phyloP scores from a whole-genome alignment of 2,797 vertebrate genomes.

The Echeneis naucrates region DNA sequence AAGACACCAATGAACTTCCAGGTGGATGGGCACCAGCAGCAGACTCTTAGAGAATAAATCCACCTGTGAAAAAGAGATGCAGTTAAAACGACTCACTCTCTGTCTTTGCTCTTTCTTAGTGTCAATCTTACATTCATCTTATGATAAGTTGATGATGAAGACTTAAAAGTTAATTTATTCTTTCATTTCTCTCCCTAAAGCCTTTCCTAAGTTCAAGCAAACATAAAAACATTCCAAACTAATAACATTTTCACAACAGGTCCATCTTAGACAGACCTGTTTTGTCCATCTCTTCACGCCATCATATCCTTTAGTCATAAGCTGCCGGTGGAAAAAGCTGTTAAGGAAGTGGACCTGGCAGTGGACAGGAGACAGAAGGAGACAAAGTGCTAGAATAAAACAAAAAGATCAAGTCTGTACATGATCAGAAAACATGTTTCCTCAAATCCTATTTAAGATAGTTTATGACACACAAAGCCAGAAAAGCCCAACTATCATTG shows the following conservation, averaged over 20 bases:
- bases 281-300: constrained; percentile 98
- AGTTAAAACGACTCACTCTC: neutral
- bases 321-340: constrained; percentile 98
- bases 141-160: neutral
- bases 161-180: neutral
- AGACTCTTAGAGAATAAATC: constrained; percentile 95
- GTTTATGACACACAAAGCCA: neutral
- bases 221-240: neutral
- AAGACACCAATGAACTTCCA: constrained; percentile 98
- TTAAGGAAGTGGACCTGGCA: constrained; percentile 97
- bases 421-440: neutral
- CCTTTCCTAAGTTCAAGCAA: no score
- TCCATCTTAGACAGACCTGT: constrained; percentile 83
- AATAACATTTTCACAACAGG: neutral
- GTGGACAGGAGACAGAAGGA: neutral
- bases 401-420: neutral
- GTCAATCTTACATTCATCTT: neutral
- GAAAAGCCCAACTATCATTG: neutral
- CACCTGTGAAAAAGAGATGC: constrained; percentile 81
- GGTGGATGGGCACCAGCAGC: constrained; percentile 95
- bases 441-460: neutral
- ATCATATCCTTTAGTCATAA: constrained; percentile 98
- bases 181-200: no score
- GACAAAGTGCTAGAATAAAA: neutral
- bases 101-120: neutral